Evolutionary conservation across 2,113 vertebrate species (phyloP).

Genomic region (Amphiprion ocellaris): DNA sequence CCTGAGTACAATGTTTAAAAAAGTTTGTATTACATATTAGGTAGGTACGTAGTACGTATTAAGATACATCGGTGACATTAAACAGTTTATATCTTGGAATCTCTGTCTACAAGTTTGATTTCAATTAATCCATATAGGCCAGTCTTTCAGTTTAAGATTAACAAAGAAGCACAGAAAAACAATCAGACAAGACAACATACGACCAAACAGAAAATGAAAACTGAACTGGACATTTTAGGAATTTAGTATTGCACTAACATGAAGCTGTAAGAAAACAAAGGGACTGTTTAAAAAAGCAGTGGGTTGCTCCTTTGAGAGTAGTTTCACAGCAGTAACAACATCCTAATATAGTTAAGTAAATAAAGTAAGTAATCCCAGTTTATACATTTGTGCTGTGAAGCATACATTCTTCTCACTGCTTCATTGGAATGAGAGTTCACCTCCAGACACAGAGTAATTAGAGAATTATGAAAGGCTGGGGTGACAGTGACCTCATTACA

Average conservation of each 20-base stretch:
- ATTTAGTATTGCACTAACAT: not conserved
- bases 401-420: conserved; percentile 1
- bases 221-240: not conserved
- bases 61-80: no score
- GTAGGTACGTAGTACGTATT: no score
- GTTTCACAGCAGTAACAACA: not conserved
- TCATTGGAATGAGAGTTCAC: conserved; percentile 61
- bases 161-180: not conserved
- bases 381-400: conserved; percentile 24
- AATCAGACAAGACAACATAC: not conserved
- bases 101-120: no score
- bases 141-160: no score
- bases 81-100: no score
- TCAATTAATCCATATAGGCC: no score
- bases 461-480: conserved; percentile 72
- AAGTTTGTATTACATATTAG: no score
- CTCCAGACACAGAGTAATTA: conserved; percentile 73
- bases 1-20: no score
- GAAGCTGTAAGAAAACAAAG: not conserved
- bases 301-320: no score
- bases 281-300: no score
- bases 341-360: conserved; percentile 20
- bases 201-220: not conserved
- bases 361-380: conserved; percentile 14
- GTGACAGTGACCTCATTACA: conserved; percentile 80